Evolutionary conservation across 1,140 invertebrate genomes (phyloP), one percentile per base, ranked within the genome.

Genomic region (Lethrus apterus): DNA sequence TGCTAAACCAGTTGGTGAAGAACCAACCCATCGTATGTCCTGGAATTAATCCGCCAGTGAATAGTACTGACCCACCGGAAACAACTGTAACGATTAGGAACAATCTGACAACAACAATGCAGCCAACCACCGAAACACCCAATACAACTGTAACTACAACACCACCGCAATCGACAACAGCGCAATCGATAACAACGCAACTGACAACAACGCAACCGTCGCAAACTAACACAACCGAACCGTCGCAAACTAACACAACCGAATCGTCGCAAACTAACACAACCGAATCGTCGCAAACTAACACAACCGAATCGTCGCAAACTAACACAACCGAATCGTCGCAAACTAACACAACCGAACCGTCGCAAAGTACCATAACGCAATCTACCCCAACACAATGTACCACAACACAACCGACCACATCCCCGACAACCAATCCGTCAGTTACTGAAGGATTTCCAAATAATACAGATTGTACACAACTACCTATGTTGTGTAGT

Each of bases 51-150:
- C n/a, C n/a, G n/a, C n/a, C n/a, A n/a, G n/a, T n/a, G n/a, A n/a
- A n/a, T n/a, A n/a, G n/a, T n/a, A 26, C 24, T 26, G 5, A 7
- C 5, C 24, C 24, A 26, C 24, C 24, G 5, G 24, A 7, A 7
- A 26, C 24, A 26, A 26, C 24, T 7, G 33, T 34, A 24, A 19
- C 43, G 42, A 51, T 35, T 49, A 30, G 23, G 11, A 11, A 20
- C 14, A 11, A 15, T 14, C 17, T 13, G 21, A 26, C 3, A 40
- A 41, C 19, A 19, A 32, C 21, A 13, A 34, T 13, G n/a, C 24
- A 7, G 45, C 54, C 63, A 20, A 5, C 21, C 9, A 50, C 51
- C 11, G 57, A 31, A 62, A 62, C 47, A 52, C 54, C 44, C 59
- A 38, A 20, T 7, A 60, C 46, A 64, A 59, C 48, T 33, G 31